phyloP scores from a whole-genome alignment of 2,797 vertebrate genomes.

The Dermochelys coriacea region DNA sequence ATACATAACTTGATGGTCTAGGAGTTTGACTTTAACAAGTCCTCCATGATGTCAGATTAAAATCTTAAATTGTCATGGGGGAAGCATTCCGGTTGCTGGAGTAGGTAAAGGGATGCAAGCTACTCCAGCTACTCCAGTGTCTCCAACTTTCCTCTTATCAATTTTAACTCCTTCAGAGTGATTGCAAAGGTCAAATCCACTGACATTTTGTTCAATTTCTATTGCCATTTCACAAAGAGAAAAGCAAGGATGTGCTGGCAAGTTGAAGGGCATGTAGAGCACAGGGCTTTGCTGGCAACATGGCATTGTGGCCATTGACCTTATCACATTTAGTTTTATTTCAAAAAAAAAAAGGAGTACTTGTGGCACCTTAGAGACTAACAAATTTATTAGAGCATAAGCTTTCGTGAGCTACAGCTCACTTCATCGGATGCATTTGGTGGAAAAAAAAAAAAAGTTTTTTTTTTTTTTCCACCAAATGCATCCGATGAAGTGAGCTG shows the following conservation, averaged over 20 bases:
- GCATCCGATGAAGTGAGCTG: too few species aligned
- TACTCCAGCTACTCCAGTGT: not conserved
- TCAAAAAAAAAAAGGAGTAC: too few species aligned
- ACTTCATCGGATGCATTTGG: too few species aligned
- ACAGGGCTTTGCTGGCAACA: not conserved
- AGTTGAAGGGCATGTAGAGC: not conserved
- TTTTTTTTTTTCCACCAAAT: too few species aligned
- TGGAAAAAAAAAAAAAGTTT: too few species aligned
- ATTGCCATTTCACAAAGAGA: not conserved
- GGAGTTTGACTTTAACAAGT: not conserved
- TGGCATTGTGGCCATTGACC: fast-evolving
- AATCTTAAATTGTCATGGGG: fast-evolving
- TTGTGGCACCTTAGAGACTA: too few species aligned
- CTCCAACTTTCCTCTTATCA: not conserved
- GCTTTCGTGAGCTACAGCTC: too few species aligned
- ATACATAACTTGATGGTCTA: not conserved
- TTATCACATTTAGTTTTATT: not conserved
- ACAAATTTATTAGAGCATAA: too few species aligned
- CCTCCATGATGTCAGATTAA: not conserved
- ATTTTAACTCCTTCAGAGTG: fast-evolving
- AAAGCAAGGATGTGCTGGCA: fast-evolving
- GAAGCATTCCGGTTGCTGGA: not conserved
- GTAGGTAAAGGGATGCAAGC: not conserved
- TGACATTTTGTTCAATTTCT: not conserved
- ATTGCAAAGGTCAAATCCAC: not conserved